Conservation (phyloP, 2,888 invertebrate species). For the Lutraria lutraria region DNA sequence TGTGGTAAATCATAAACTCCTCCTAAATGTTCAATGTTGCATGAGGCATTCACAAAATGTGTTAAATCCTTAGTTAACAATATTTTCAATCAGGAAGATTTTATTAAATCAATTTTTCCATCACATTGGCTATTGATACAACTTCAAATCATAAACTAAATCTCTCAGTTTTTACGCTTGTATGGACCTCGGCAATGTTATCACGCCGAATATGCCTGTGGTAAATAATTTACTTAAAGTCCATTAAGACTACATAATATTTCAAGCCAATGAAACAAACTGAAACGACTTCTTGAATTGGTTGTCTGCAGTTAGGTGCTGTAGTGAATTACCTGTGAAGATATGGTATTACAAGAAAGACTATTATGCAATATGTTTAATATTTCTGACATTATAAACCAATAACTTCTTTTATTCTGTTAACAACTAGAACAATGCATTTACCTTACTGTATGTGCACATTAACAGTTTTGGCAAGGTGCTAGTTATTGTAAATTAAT, state of each 20-base stretch:
- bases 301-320: background rate
- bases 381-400: background rate
- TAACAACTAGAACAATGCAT: too few relatives aligned
- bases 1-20: background rate
- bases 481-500: too few relatives aligned
- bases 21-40: background rate
- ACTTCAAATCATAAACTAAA: background rate
- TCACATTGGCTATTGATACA: background rate
- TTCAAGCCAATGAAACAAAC: background rate
- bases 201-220: background rate
- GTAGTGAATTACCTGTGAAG: background rate
- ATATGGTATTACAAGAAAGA: background rate
- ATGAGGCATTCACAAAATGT: background rate
- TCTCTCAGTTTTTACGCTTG: background rate
- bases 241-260: background rate
- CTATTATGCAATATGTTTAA: background rate
- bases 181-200: background rate
- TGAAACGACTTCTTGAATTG: background rate
- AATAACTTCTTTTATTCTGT: too few relatives aligned
- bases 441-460: too few relatives aligned
- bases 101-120: background rate
- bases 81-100: background rate
- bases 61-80: background rate
- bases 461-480: too few relatives aligned
- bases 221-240: background rate